Evolutionary conservation across 2,888 invertebrate genomes (phyloP), one percentile per base, ranked within the genome.

Genomic region (Cyclophora punctaria): DNA sequence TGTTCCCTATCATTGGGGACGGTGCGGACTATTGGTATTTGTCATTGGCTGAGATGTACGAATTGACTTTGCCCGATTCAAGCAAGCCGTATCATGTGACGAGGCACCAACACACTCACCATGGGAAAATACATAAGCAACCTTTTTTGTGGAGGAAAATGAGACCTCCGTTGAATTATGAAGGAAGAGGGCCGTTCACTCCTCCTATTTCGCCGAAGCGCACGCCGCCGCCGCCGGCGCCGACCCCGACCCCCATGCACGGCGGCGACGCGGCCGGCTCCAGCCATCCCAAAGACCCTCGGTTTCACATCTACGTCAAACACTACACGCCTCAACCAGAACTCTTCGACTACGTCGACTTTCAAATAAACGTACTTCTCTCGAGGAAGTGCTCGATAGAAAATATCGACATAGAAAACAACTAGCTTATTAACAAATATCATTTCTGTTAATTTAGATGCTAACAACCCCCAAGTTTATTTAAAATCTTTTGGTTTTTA

Each of bases 21-120:
- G 86, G 87, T 4, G 64, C 76, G 33, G 86, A 87, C 56, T 88
- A 87, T 64, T 88, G 88, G 88, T 88, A 88, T 63, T 64, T 88
- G 57, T 85, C 87, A n/a, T 61, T 88, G 44, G 67, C 84, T n/a
- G 87, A 87, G 66, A 84, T 88, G 85, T 87, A 86, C 55, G 81
- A 87, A 55, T 57, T 88, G 51, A 81, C 87, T n/a, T 53, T 55
- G n/a, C 69, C 73, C 3, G 37, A 37, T 37, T 51, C 56, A 1
- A 52, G 63, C 1, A 69, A 66, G 47, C 62, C 59, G 40, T 51
- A 55, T 6, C 63, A 80, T 40, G 34, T 33, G 49, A 71, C 68
- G 4, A 67, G 86, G 20, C 77, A 80, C 62, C 56, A 56, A 42
- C 73, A 62, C 3, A 73, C 70, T 3, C 80, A 86, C 61, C 83